Evolutionary conservation across 2,113 vertebrate genomes (phyloP).

Genomic region (Bagarius yarrelli): DNA sequence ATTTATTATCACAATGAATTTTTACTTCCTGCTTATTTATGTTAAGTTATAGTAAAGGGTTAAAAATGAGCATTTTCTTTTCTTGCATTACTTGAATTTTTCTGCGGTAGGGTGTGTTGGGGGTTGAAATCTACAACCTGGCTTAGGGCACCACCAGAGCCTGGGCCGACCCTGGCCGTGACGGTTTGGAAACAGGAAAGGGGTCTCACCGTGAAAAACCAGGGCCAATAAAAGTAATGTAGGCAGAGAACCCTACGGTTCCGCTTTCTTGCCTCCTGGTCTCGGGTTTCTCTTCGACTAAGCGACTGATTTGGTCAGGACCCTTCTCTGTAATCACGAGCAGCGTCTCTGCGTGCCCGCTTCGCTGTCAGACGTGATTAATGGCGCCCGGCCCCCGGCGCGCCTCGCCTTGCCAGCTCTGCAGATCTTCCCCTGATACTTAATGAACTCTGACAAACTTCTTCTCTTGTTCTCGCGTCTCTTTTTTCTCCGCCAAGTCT

Average conservation of each 20-base stretch:
- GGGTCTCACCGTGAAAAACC: slow-evolving; percentile 29
- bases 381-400: slow-evolving; percentile 72
- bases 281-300: slow-evolving; percentile 39
- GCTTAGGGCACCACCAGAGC: no score
- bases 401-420: slow-evolving; percentile 75
- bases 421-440: slow-evolving; percentile 81
- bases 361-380: slow-evolving; percentile 81
- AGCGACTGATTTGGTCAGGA: slow-evolving; percentile 48
- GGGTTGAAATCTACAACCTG: no score
- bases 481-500: slow-evolving; percentile 60
- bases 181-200: slow-evolving; percentile 30
- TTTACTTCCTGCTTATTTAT: not conserved
- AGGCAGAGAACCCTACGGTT: slow-evolving; percentile 42
- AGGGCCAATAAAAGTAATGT: slow-evolving; percentile 30
- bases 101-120: not conserved
- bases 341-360: slow-evolving; percentile 68
- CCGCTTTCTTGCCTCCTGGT: slow-evolving; percentile 59
- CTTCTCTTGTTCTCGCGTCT: slow-evolving; percentile 54
- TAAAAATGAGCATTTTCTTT: no score
- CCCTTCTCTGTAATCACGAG: slow-evolving; percentile 67
- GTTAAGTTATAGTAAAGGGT: no score
- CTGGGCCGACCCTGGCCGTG: slow-evolving; percentile 3
- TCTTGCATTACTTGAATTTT: slow-evolving; percentile 5
- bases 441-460: slow-evolving; percentile 82
- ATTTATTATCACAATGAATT: not conserved